Evolutionary conservation across 1,140 invertebrate species (phyloP).

Genomic region (Apis florea): DNA sequence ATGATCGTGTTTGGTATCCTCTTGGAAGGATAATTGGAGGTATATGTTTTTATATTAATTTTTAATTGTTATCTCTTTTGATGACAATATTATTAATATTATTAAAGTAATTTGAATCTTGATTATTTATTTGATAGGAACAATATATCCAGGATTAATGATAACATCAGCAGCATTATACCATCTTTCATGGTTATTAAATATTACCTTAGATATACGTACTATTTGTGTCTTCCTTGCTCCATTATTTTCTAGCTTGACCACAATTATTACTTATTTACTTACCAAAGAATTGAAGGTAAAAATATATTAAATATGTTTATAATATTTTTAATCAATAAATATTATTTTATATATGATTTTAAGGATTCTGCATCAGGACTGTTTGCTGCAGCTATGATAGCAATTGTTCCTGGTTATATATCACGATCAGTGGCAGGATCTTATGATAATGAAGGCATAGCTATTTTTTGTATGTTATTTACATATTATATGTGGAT

Average conservation of each 20-base stretch:
- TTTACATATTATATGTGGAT: slow-evolving; percentile 99
- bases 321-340: not conserved
- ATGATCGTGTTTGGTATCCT: slow-evolving; percentile 99
- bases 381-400: slow-evolving; percentile 95
- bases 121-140: slow-evolving; percentile 77
- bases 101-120: slow-evolving; percentile 15
- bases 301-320: slow-evolving; percentile 32
- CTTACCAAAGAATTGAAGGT: slow-evolving; percentile 97
- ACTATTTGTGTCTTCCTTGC: slow-evolving; percentile 99
- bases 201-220: slow-evolving; percentile 97
- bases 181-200: slow-evolving; percentile 92
- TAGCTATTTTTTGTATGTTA: slow-evolving; percentile 99
- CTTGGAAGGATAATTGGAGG: slow-evolving; percentile 97
- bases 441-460: slow-evolving; percentile 99
- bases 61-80: not conserved
- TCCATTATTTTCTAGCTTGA: slow-evolving; percentile 97
- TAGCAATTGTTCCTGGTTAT: slow-evolving; percentile 98
- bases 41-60: slow-evolving; percentile 69
- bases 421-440: slow-evolving; percentile 98
- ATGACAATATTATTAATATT: not conserved
- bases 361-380: slow-evolving; percentile 93
- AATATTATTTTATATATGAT: slow-evolving; percentile 2
- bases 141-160: slow-evolving; percentile 99
- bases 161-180: slow-evolving; percentile 97
- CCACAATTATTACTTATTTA: slow-evolving; percentile 96